phyloP scores from a whole-genome alignment of 2,113 vertebrate species.

The Nibea coibor region DNA sequence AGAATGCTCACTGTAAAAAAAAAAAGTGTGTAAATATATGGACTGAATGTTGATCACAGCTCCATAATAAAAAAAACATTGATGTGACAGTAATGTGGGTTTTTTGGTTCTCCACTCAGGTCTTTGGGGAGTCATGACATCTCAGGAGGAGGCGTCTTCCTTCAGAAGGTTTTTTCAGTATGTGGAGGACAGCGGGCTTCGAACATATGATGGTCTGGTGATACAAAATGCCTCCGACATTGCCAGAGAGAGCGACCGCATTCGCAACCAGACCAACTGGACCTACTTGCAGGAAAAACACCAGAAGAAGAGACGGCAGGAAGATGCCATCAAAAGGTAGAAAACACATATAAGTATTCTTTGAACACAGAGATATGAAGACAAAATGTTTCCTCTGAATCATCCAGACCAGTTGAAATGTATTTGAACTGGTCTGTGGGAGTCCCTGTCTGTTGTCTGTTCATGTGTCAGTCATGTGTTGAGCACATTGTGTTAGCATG shows the following conservation, averaged over 20 bases:
- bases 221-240: constrained; percentile 99
- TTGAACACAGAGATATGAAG: not conserved
- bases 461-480: no score
- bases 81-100: not conserved
- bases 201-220: constrained; percentile 94
- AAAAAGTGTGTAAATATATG: not conserved
- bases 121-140: constrained; percentile 51
- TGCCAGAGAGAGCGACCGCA: constrained; percentile 94
- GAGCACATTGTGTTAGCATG: no score
- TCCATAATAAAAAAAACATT: no score
- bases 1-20: not conserved
- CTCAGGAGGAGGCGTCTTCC: constrained; percentile 80
- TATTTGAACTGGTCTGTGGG: no score
- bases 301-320: constrained; percentile 93
- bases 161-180: constrained; percentile 92
- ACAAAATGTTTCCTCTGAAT: not conserved
- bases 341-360: not conserved
- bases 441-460: no score
- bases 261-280: constrained; percentile 94
- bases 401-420: no score
- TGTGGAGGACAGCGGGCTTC: constrained; percentile 95
- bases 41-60: no score
- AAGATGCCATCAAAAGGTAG: constrained; percentile 95
- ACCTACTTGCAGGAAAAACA: constrained; percentile 95
- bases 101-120: constrained; percentile 37